Evolutionary conservation across 2,797 vertebrate genomes (phyloP), one percentile per base, ranked within the genome.

Genomic region (Huso huso): DNA sequence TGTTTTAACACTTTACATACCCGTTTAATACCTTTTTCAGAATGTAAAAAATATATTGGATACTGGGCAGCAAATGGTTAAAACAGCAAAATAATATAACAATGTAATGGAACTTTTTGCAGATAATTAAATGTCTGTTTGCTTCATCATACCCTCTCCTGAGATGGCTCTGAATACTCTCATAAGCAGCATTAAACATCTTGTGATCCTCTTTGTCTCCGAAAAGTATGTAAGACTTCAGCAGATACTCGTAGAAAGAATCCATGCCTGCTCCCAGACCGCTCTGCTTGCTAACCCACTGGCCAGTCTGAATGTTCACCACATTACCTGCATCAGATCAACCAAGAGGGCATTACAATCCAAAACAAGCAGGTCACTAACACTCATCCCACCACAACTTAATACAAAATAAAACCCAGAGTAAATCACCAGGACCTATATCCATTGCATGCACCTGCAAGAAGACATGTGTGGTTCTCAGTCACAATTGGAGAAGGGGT

Each of bases 221-320:
- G 79, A 99, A 99, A 18, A 99, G 91, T 71, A 99, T 96, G 84
- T 99, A 98, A 0, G 97, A 95, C 75, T 99, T 99, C 65, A 99
- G 89, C 69, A 99, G 89, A 75, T 99, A 99, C 73, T 99, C 97
- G 18, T 96, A 98, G 83, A 99, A 99, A 0, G 96, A 99, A 75
- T 99, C 97, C 67, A 93, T 92, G 0, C 97, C 97, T 0, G 96
- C 96, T 53, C 97, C 97, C 63, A 99, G 79, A 3, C 96, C 97
- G 12, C 97, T 99, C 78, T 98, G 97, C 81, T 93, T 97, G 58
- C 95, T 90, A 57, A 99, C 93, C 97, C 97, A 99, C 59, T 94
- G 93, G 64, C 96, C 97, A 1, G 96, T 99, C 82, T 99, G 96
- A 80, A 99, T 97, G 77, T 99, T 95, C 65, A 99, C 93, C 64